Conservation (phyloP, 2,113 vertebrate genomes). For the Tenebrosternarchus preto region DNA sequence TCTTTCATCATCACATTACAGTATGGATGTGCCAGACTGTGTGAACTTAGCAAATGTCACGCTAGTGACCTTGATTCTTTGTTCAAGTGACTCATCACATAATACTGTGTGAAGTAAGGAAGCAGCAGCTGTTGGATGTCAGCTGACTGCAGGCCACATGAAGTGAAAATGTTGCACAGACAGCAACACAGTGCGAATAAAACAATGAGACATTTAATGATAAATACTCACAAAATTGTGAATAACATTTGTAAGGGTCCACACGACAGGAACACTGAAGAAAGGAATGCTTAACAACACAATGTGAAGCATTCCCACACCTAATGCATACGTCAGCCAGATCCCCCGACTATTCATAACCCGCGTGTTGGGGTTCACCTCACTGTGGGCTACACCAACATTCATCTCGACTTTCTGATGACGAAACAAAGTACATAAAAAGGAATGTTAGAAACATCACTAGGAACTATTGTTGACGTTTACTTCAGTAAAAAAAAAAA, state of each 20-base stretch:
- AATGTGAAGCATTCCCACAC: conserved; percentile 94
- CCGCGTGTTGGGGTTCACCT: conserved; percentile 96
- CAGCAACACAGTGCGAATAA: not conserved
- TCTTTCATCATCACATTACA: conserved; percentile 42
- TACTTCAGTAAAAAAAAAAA: not conserved
- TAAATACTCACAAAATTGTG: conserved; percentile 91
- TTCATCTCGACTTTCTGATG: conserved; percentile 83
- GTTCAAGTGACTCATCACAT: conserved; percentile 37
- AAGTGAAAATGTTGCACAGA: too few relatives aligned
- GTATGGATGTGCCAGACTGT: conserved; percentile 25
- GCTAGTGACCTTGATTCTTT: conserved; percentile 54
- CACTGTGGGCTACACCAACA: conserved; percentile 96
- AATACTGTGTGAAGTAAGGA: conserved; percentile 52
- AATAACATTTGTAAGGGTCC: conserved; percentile 96
- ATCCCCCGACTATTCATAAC: conserved; percentile 98
- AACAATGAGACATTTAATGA: not conserved
- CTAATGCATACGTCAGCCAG: conserved; percentile 94
- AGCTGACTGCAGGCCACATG: conserved; percentile 1
- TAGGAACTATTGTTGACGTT: not conserved
- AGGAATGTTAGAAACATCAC: not conserved
- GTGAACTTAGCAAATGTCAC: conserved; percentile 53
- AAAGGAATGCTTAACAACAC: conserved; percentile 96
- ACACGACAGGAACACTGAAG: conserved; percentile 94
- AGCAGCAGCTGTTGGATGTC: conserved; percentile 36
- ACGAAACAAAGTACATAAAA: not conserved